These are phyloP conservation scores for Glaucopsyche alexis DNA, from an alignment of 2,888 invertebrate genomes.

Conservation along the genomic window DNA sequence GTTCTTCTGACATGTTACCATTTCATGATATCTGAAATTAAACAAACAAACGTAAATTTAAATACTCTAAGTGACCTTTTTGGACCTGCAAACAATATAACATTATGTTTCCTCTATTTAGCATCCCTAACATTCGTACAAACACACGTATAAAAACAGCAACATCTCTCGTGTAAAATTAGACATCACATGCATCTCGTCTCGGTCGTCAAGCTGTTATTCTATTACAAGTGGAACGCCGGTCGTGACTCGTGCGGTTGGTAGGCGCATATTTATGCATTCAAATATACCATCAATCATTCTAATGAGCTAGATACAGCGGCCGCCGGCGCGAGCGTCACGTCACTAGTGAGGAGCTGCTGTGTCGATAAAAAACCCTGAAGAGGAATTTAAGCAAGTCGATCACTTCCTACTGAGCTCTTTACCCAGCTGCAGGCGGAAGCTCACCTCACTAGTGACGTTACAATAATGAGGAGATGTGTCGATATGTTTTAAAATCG, in stretches of 20 bases:
- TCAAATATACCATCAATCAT: constrained; percentile 76
- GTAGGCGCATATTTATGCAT: constrained; percentile 68
- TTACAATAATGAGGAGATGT: no score
- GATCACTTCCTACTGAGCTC: neutral
- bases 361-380: constrained; percentile 26
- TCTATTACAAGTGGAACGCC: constrained; percentile 38
- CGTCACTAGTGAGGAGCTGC: constrained; percentile 55
- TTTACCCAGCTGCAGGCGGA: no score
- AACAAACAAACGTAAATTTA: no score
- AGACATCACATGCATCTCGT: constrained; percentile 24
- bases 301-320: constrained; percentile 64
- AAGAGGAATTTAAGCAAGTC: no score
- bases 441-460: no score
- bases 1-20: no score
- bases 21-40: no score
- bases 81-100: neutral
- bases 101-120: neutral
- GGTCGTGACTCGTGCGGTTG: constrained; percentile 59
- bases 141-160: neutral
- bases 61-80: no score
- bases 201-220: constrained; percentile 29
- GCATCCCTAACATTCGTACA: neutral
- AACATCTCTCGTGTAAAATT: constrained; percentile 3
- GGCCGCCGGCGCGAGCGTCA: constrained; percentile 52
- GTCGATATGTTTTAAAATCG: no score